A percentile compares a stretch with the other conserved stretches of the same genome.
These are phyloP conservation scores for Cheilosia urbana DNA, from an alignment of 2,888 invertebrate species.

Conservation along the genomic window DNA sequence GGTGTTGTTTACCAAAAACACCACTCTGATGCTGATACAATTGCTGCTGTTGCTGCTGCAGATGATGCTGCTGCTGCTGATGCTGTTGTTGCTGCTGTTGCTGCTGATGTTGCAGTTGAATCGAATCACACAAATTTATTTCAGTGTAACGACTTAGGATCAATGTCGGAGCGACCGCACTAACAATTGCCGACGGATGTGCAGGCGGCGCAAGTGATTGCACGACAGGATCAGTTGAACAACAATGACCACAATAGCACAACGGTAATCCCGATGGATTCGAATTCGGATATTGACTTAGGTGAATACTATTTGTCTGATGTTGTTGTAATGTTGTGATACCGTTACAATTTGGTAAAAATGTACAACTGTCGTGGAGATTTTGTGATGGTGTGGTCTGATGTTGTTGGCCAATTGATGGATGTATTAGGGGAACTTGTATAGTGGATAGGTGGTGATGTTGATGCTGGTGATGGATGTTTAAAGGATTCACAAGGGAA, in stretches of 20 bases:
- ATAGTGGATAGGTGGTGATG: slow-evolving; percentile 52
- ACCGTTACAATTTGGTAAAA: slow-evolving; percentile 74
- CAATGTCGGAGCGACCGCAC: slow-evolving; percentile 77
- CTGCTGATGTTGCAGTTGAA: slow-evolving; percentile 80
- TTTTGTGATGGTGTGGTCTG: slow-evolving; percentile 61
- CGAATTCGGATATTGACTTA: slow-evolving; percentile 47
- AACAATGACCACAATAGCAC: slow-evolving; percentile 78
- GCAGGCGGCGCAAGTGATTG: slow-evolving; percentile 43
- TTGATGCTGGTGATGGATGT: slow-evolving; percentile 66
- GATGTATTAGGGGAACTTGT: slow-evolving; percentile 70
- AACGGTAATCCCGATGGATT: slow-evolving; percentile 67
- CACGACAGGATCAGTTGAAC: slow-evolving; percentile 69
- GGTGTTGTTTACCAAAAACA: slow-evolving; percentile 59
- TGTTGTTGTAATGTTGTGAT: slow-evolving; percentile 54
- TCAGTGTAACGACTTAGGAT: slow-evolving; percentile 78
- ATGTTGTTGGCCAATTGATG: slow-evolving; percentile 69
- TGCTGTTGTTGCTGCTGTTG: slow-evolving; percentile 77
- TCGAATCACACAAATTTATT: slow-evolving; percentile 78
- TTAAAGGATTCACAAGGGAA: slow-evolving; percentile 67
- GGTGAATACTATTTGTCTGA: slow-evolving; percentile 46
- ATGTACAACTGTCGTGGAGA: slow-evolving; percentile 60
- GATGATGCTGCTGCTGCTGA: slow-evolving; percentile 75
- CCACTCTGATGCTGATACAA: slow-evolving; percentile 49
- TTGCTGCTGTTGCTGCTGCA: slow-evolving; percentile 39
- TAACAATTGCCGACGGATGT: slow-evolving; percentile 70